Percentiles rank a stretch among this genome's conserved stretches.
These are phyloP conservation scores for Periparus ater DNA, from an alignment of 2,797 vertebrate species.

Conservation along the genomic window DNA sequence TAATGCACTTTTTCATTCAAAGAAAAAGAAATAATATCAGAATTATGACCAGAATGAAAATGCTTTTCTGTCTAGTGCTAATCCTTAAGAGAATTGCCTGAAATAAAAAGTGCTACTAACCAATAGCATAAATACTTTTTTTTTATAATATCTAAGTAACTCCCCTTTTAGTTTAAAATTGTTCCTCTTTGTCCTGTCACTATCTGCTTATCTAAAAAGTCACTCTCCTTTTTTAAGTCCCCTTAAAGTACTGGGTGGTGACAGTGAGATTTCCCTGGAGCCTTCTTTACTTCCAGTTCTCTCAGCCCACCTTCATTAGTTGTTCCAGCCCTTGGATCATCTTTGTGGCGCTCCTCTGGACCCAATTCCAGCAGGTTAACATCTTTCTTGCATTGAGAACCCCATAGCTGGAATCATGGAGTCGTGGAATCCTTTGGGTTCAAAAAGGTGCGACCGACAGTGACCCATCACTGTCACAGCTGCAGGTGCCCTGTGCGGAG, in stretches of 20 bases:
- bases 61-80: neutral
- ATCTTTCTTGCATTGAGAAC: neutral
- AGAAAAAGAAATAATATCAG: neutral
- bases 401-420: neutral
- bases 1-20: neutral
- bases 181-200: neutral
- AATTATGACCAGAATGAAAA: neutral
- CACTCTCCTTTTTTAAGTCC: neutral
- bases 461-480: neutral
- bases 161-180: neutral
- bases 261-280: neutral
- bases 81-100: neutral
- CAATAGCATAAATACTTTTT: neutral
- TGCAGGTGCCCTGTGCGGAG: neutral
- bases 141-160: neutral
- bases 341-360: neutral
- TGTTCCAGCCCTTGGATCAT: neutral
- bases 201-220: neutral
- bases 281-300: neutral
- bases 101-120: neutral
- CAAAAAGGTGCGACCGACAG: rapidly evolving
- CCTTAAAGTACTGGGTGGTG: neutral
- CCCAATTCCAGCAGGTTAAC: neutral
- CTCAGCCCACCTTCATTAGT: neutral
- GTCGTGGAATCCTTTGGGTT: neutral